phyloP scores from a whole-genome alignment of 2,888 invertebrate genomes.

The Sceliomorpha sp. region DNA sequence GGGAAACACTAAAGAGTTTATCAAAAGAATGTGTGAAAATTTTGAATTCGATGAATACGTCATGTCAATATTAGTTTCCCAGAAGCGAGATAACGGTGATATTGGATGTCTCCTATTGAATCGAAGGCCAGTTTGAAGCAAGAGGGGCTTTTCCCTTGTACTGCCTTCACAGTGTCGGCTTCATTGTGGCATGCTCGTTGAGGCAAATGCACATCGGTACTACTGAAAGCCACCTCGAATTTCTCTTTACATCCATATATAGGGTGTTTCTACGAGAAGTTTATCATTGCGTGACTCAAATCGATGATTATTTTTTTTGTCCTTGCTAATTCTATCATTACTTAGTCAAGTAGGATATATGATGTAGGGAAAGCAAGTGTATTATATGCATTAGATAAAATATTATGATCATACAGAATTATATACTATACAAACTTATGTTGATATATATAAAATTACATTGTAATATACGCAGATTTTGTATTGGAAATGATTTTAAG shows the following conservation, averaged over 20 bases:
- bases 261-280: slow-evolving; percentile 52
- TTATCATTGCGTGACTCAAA: slow-evolving; percentile 37
- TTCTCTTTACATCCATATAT: slow-evolving; percentile 26
- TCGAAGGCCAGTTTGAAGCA: slow-evolving; percentile 55
- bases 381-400: too few species aligned
- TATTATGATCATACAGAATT: too few species aligned
- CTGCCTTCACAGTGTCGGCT: slow-evolving; percentile 70
- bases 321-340: too few species aligned
- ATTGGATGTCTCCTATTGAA: slow-evolving; percentile 74
- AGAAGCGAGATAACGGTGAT: slow-evolving; percentile 75
- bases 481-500: too few species aligned
- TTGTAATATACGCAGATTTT: too few species aligned
- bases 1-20: too few species aligned
- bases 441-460: too few species aligned
- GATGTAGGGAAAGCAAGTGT: too few species aligned
- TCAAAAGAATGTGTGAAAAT: slow-evolving; percentile 1
- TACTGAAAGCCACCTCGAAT: slow-evolving; percentile 51
- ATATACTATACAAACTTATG: too few species aligned
- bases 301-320: too few species aligned
- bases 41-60: slow-evolving; percentile 36
- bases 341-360: too few species aligned
- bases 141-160: slow-evolving; percentile 57
- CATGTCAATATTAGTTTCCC: slow-evolving; percentile 76
- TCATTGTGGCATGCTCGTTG: slow-evolving; percentile 77
- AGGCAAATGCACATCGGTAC: slow-evolving; percentile 77